Evolutionary conservation across 35 echinoderm and acorn worm species (phyloP).

Genomic region (Lytechinus pictus): DNA sequence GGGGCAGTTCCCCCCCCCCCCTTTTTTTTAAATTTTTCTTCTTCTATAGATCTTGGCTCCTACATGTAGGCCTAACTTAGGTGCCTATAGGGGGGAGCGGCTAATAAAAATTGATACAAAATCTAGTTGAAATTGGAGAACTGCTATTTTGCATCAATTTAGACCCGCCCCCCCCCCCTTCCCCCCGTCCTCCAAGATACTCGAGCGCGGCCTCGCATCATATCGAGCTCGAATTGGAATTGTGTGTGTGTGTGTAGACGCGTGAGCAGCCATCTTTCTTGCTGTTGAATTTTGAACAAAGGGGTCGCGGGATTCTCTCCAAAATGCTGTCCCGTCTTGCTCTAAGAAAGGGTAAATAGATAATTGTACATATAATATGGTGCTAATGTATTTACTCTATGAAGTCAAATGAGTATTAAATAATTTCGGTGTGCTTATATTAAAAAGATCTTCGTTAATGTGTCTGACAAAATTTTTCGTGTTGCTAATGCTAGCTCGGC

Average conservation of each 20-base stretch:
- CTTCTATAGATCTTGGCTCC: too few relatives aligned
- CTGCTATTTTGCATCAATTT: not conserved
- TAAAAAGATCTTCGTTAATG: not conserved
- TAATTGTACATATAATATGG: not conserved
- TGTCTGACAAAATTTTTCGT: not conserved
- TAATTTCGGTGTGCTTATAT: not conserved
- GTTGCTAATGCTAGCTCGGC: not conserved
- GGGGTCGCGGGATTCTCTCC: not conserved
- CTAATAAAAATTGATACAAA: too few relatives aligned
- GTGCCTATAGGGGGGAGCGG: too few relatives aligned
- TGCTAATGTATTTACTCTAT: not conserved
- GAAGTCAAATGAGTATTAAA: not conserved
- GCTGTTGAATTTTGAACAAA: not conserved
- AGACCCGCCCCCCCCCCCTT: not conserved
- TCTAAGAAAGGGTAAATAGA: slow-evolving; percentile 64
- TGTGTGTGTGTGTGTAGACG: not conserved
- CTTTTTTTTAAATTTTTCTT: too few relatives aligned
- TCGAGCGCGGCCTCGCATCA: too few relatives aligned
- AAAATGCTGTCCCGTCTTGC: slow-evolving; percentile 71
- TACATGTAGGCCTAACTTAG: too few relatives aligned
- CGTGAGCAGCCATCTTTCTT: not conserved
- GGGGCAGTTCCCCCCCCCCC: too few relatives aligned
- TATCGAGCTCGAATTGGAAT: too few relatives aligned
- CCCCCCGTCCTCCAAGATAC: too few relatives aligned
- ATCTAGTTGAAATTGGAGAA: not conserved